These are phyloP conservation scores for Eucidaris tribuloides DNA, from an alignment of 35 echinoderm and acorn worm species.

Conservation along the genomic window DNA sequence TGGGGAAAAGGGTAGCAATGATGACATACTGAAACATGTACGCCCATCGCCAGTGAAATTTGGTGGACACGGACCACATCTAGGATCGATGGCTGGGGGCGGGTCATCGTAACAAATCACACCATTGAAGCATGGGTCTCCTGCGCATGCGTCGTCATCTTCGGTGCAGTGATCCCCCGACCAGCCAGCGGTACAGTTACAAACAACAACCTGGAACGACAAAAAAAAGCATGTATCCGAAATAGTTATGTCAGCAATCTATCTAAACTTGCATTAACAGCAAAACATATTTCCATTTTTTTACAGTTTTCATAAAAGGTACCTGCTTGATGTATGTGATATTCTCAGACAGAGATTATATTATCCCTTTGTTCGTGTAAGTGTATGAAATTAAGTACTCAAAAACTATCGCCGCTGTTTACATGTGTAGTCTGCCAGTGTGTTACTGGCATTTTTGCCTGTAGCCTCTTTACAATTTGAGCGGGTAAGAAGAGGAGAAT, in stretches of 20 bases:
- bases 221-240: no score
- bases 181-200: slow-evolving; percentile 34
- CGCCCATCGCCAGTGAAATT: slow-evolving; percentile 34
- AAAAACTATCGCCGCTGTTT: neutral
- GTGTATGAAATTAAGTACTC: neutral
- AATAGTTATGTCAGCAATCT: no score
- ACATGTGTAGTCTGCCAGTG: neutral
- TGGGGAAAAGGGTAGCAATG: no score
- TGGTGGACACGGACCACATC: slow-evolving; percentile 45
- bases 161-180: slow-evolving; percentile 18
- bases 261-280: neutral
- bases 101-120: slow-evolving; percentile 40
- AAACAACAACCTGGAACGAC: slow-evolving; percentile 59
- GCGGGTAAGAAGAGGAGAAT: no score
- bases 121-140: slow-evolving; percentile 32
- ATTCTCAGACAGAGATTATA: neutral
- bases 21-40: slow-evolving; percentile 44
- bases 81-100: slow-evolving; percentile 1
- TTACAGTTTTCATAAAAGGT: neutral
- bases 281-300: neutral
- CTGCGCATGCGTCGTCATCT: slow-evolving; percentile 51
- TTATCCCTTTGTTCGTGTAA: neutral
- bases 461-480: neutral
- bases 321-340: neutral
- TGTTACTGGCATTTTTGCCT: neutral